A percentile compares a stretch with the other conserved stretches of the same genome.
phyloP scores from a whole-genome alignment of 1,140 invertebrate genomes.

The Pachyrhynchus sulphureomaculatus region DNA sequence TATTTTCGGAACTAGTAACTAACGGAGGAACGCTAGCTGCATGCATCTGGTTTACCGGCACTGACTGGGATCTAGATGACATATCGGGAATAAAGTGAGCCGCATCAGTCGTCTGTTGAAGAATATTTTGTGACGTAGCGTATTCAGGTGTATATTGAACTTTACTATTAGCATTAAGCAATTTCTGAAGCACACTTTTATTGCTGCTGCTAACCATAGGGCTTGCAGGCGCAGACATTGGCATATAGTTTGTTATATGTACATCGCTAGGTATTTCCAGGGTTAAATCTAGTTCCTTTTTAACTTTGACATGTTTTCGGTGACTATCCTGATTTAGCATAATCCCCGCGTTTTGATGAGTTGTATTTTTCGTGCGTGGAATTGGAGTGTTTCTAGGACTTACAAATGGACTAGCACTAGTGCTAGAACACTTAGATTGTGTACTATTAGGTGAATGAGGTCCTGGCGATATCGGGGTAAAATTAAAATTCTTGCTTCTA shows the following conservation, averaged over 20 bases:
- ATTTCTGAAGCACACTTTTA: conserved; percentile 41
- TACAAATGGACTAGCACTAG: conserved; percentile 77
- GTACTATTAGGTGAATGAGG: conserved; percentile 61
- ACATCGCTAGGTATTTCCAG: conserved; percentile 37
- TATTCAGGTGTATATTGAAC: conserved; percentile 49
- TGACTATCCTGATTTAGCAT: conserved; percentile 19
- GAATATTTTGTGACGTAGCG: conserved; percentile 46
- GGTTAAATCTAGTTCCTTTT: conserved; percentile 42
- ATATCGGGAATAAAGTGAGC: conserved; percentile 50
- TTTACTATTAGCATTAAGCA: conserved; percentile 43
- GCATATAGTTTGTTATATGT: conserved; percentile 49
- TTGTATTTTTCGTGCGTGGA: conserved; percentile 53
- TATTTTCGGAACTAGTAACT: neutral
- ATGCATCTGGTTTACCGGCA: conserved; percentile 69
- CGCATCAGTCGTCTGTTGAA: conserved; percentile 49
- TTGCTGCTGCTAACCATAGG: conserved; percentile 52
- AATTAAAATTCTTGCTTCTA: conserved; percentile 76
- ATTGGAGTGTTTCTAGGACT: conserved; percentile 78
- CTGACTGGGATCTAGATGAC: conserved; percentile 62
- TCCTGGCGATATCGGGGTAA: conserved; percentile 65
- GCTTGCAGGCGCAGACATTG: conserved; percentile 61
- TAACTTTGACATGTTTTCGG: conserved; percentile 30
- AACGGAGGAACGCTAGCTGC: neutral
- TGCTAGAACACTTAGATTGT: conserved; percentile 57
- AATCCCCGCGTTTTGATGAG: conserved; percentile 34